A percentile compares a stretch with the other conserved stretches of the same genome.
These are phyloP conservation scores for Drosophila nikananu DNA, from an alignment of 1,140 invertebrate genomes.

Conservation along the genomic window DNA sequence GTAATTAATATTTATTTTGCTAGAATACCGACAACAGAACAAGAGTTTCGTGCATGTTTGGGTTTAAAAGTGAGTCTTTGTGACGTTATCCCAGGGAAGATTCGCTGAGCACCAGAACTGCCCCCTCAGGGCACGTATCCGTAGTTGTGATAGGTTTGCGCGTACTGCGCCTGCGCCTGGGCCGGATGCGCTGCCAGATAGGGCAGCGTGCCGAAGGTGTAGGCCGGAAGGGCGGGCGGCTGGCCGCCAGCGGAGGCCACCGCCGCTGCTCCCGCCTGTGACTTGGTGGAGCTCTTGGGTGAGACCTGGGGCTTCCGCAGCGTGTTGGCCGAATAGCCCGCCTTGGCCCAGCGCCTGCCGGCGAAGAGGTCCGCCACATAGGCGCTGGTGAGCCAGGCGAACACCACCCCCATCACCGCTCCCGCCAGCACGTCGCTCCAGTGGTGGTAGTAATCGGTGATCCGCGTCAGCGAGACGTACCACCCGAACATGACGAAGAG, in stretches of 20 bases:
- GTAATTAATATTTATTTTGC: constrained; percentile 56
- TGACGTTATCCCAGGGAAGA: constrained; percentile 5
- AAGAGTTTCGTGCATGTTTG: constrained; percentile 32
- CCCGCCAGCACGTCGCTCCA: constrained; percentile 90
- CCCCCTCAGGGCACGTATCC: constrained; percentile 74
- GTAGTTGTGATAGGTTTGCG: constrained; percentile 80
- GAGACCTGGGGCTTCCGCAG: constrained; percentile 64
- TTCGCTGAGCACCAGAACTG: constrained; percentile 16
- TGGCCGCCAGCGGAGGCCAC: constrained; percentile 6
- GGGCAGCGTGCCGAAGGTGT: constrained; percentile 77
- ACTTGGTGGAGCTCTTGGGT: constrained; percentile 65
- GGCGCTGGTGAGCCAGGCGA: constrained; percentile 86
- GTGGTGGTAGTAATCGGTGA: constrained; percentile 98
- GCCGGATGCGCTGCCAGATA: constrained; percentile 75
- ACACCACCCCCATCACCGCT: constrained; percentile 86
- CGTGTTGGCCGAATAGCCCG: constrained; percentile 57
- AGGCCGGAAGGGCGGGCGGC: constrained; percentile 68
- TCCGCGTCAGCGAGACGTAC: constrained; percentile 93
- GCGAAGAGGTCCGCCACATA: constrained; percentile 73
- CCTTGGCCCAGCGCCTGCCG: constrained; percentile 57
- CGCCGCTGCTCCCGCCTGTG: constrained; percentile 35
- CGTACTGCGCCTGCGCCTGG: constrained; percentile 67
- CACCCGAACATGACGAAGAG: constrained; percentile 90
- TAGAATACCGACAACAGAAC: constrained; percentile 63
- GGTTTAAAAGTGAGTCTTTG: constrained; percentile 4